Percentiles rank a stretch among this genome's conserved stretches.
Evolutionary conservation across 2,797 vertebrate species (phyloP).

Genomic region (Stomatorhinus walkeri): DNA sequence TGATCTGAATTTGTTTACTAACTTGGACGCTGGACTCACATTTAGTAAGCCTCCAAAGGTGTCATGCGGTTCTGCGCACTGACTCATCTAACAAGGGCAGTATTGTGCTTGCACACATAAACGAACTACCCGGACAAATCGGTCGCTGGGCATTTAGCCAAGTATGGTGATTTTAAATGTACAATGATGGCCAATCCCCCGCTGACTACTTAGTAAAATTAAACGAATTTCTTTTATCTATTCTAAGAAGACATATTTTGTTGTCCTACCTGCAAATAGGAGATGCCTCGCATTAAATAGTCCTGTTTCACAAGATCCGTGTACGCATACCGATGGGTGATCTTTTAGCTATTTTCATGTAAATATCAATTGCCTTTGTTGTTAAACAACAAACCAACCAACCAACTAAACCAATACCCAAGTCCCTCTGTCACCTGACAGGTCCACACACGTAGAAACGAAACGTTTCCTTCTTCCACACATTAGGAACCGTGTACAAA

Average conservation of each 20-base stretch:
- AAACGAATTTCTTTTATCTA: background rate
- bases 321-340: background rate
- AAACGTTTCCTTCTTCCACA: conserved; percentile 14
- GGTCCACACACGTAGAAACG: background rate
- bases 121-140: background rate
- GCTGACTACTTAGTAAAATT: background rate
- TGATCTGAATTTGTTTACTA: background rate
- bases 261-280: background rate
- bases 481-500: conserved; percentile 10
- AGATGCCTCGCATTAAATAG: conserved; percentile 1
- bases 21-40: background rate
- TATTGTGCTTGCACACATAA: background rate
- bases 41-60: background rate
- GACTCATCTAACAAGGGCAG: background rate
- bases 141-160: background rate
- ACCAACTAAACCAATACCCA: conserved; percentile 6
- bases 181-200: background rate
- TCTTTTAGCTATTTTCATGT: background rate
- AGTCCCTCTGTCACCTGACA: conserved; percentile 22
- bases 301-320: background rate
- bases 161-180: background rate
- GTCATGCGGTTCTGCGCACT: background rate
- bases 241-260: background rate
- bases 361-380: conserved; percentile 8
- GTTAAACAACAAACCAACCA: background rate